A percentile compares a stretch with the other conserved stretches of the same genome.
Conservation (phyloP, 2,797 vertebrate species). For the Psittacula echo region DNA sequence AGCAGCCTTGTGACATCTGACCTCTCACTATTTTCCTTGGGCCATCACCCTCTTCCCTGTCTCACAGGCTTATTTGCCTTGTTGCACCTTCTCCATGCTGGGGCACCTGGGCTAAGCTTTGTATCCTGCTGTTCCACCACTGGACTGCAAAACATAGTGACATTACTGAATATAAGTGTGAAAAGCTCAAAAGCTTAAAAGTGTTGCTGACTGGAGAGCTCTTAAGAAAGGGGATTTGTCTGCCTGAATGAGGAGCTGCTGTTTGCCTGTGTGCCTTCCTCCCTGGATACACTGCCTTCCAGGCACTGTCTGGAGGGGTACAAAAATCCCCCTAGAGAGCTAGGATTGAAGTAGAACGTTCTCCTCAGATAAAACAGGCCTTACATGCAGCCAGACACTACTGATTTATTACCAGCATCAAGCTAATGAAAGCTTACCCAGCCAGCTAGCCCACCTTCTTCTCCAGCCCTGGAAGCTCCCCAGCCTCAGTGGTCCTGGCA, state of each 20-base stretch:
- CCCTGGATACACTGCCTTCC: not conserved
- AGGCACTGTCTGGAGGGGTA: not conserved
- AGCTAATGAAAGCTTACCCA: not conserved
- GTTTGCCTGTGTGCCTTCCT: not conserved
- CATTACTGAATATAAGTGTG: not conserved
- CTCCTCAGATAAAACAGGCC: not conserved
- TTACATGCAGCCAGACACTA: accelerated
- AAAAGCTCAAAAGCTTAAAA: constrained; percentile 23
- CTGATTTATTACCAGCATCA: not conserved
- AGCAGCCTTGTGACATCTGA: not conserved
- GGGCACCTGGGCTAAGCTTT: not conserved
- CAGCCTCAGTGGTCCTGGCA: not conserved
- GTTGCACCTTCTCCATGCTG: accelerated
- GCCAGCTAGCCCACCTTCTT: not conserved
- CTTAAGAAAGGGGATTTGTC: constrained; percentile 23
- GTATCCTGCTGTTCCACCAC: not conserved
- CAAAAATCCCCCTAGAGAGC: not conserved
- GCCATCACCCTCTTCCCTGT: not conserved
- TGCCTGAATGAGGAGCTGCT: not conserved
- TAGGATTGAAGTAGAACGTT: not conserved
- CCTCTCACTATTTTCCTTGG: not conserved
- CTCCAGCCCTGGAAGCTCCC: not conserved
- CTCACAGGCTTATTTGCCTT: not conserved
- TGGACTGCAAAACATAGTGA: not conserved
- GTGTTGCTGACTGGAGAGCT: not conserved